Evolutionary conservation across 2,113 vertebrate species (phyloP).

Genomic region (Malurus alboscapulatus): DNA sequence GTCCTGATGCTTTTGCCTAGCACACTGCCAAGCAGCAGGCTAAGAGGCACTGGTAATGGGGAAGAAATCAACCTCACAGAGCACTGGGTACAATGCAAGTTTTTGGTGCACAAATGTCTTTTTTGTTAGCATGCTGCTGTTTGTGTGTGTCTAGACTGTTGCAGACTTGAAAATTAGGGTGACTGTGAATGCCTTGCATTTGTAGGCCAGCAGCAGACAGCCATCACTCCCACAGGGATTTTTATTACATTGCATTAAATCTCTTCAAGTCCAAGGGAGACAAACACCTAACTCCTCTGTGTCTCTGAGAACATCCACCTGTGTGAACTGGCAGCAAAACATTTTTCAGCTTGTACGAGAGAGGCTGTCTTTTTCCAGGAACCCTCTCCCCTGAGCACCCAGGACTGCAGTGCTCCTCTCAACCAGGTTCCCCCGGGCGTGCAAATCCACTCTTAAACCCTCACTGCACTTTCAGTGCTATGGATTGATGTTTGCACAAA

Average conservation of each 20-base stretch:
- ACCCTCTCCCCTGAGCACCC: background rate
- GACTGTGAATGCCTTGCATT: background rate
- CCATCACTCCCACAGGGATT: background rate
- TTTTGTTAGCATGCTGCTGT: background rate
- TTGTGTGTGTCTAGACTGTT: background rate
- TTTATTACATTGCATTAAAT: background rate
- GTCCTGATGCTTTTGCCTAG: background rate
- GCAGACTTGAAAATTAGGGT: background rate
- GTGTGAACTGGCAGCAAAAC: background rate
- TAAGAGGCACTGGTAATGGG: background rate
- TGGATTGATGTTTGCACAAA: background rate
- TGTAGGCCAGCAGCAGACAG: background rate
- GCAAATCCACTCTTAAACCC: background rate
- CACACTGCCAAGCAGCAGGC: background rate
- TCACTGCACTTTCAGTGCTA: background rate
- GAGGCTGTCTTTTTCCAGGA: background rate
- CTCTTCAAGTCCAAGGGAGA: background rate
- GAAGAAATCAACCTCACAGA: background rate
- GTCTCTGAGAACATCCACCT: background rate
- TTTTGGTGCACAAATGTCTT: background rate
- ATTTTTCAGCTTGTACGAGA: background rate
- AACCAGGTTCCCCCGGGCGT: background rate
- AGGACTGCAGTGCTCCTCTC: background rate
- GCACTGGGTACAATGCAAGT: background rate
- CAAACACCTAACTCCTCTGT: accelerated